A percentile compares a stretch with the other conserved stretches of the same genome.
phyloP scores from a whole-genome alignment of 2,888 invertebrate genomes.

The Coleophora deauratella region DNA sequence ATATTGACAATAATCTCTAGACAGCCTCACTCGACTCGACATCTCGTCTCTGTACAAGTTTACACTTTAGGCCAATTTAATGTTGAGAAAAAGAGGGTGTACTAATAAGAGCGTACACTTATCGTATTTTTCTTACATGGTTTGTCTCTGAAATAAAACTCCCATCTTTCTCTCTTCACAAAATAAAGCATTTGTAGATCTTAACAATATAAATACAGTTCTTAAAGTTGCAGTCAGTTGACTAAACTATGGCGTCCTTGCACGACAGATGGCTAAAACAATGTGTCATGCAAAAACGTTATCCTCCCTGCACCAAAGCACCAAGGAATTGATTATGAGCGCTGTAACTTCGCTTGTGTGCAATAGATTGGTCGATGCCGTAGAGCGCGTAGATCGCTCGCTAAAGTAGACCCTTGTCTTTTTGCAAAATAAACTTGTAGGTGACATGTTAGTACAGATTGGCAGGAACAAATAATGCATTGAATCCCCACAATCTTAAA shows the following conservation, averaged over 20 bases:
- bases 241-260: no score
- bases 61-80: slow-evolving; percentile 19
- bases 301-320: slow-evolving; percentile 44
- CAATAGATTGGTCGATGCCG: slow-evolving; percentile 47
- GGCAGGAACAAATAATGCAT: background rate
- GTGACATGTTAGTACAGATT: background rate
- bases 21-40: slow-evolving; percentile 53
- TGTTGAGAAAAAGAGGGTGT: slow-evolving; percentile 5
- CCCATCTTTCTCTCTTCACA: background rate
- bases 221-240: no score
- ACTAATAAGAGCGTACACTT: background rate
- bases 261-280: no score
- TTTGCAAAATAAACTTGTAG: no score
- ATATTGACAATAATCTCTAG: slow-evolving; percentile 70
- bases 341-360: slow-evolving; percentile 55
- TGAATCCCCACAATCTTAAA: no score
- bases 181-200: no score
- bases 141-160: no score
- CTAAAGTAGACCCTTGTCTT: no score
- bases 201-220: no score
- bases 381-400: slow-evolving; percentile 37
- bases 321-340: slow-evolving; percentile 65
- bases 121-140: no score
- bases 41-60: slow-evolving; percentile 38
- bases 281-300: no score